Base-by-base conservation (phyloP, 2,113 vertebrate genomes). In the Gulo gulo region DNA sequence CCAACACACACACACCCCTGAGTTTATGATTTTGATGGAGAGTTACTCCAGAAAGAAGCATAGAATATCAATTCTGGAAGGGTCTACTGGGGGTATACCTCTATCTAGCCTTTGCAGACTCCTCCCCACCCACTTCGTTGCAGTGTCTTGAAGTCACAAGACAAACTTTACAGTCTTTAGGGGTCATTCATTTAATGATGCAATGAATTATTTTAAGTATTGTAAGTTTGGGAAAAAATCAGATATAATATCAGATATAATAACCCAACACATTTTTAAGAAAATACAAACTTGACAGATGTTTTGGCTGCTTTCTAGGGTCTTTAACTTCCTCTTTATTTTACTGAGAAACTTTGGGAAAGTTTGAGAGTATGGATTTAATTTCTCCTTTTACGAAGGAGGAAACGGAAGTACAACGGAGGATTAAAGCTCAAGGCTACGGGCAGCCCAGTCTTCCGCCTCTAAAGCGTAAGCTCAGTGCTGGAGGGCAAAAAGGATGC, bases 171-270 rank as follows among this genome's bases (percentile, higher is more conserved):
- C 0, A 31, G 42, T 76, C 42, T 45, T 34, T 34, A 52, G 21
- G 42, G 24, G 2, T 83, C 85, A 79, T 88, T 74, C 74, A 69
- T 63, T 88, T 88, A 29, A 55, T 34, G 83, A 21, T 52, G 7
- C 87, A 36, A 42, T 34, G 80, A 59, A 15, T 87, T 76, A 80
- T 80, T 95, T 96, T 73, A 95, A 95, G 67, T 95, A 50, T 73
- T 20, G 55, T 80, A 69, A 76, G 26, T 57, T 36, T 74, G 36
- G 87, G 34, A 79, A 1, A 1, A 29, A 85, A 42, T 71, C 83
- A 86, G 8, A 34, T 34, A 67, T 34, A 93, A 11, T 65, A 96
- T 71, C 83, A 86, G 11, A 34, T 34, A 67, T 34, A 93, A 11
- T 61, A 96, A 80, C 3, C 20, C 34, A 69, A 36, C 23, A 94